Evolutionary conservation across 2,113 vertebrate species (phyloP).

Genomic region (Nesogale talazaci): DNA sequence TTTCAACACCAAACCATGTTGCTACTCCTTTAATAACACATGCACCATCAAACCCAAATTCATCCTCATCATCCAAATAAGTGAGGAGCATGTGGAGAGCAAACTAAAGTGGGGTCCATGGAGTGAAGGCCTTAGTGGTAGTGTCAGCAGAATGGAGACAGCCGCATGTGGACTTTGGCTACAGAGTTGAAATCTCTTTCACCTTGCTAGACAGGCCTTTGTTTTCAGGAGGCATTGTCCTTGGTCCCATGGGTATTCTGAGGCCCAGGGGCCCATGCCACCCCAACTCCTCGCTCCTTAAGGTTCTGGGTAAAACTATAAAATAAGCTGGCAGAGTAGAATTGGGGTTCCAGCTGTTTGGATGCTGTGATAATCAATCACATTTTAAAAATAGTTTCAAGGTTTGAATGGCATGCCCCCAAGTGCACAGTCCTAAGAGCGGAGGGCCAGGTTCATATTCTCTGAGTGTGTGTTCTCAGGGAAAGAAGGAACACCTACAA

Average conservation of each 20-base stretch:
- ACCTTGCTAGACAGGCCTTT: neutral
- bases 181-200: neutral
- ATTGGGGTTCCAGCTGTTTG: neutral
- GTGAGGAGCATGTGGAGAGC: neutral
- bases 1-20: constrained; percentile 37
- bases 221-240: neutral
- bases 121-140: neutral
- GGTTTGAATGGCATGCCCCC: neutral
- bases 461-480: neutral
- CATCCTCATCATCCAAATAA: constrained; percentile 16
- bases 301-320: neutral
- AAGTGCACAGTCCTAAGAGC: neutral
- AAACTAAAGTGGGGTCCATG: neutral
- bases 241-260: neutral
- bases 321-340: neutral
- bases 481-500: constrained; percentile 8
- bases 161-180: neutral
- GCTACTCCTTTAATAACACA: constrained; percentile 20
- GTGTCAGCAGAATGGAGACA: neutral
- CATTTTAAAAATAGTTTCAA: constrained; percentile 30
- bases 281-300: neutral
- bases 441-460: constrained; percentile 29
- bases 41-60: neutral
- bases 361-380: neutral
- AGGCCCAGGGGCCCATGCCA: neutral